Conservation (phyloP, 2,888 invertebrate species). For the Cantharis rufa region DNA sequence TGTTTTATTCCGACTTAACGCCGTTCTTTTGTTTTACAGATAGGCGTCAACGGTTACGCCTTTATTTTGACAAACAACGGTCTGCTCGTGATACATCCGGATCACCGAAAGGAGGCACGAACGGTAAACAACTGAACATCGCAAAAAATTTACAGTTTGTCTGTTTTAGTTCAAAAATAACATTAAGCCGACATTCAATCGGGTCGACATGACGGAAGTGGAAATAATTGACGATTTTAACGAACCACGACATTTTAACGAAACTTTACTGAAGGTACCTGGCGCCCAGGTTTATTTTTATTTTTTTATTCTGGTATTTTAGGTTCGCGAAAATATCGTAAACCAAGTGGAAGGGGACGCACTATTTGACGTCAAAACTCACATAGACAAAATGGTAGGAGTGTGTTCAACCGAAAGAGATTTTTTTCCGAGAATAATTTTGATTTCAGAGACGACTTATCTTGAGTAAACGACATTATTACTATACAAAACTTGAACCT, state of each 20-base stretch:
- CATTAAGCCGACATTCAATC: constrained; percentile 93
- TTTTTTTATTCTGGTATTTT: background rate
- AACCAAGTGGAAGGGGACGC: constrained; percentile 60
- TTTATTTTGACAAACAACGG: constrained; percentile 96
- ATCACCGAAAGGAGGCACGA: constrained; percentile 85
- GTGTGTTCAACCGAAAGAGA: background rate
- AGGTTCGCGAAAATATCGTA: constrained; percentile 56
- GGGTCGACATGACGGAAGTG: constrained; percentile 94
- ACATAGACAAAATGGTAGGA: constrained; percentile 84
- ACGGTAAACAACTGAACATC: background rate
- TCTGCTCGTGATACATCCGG: constrained; percentile 91
- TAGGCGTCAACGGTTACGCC: constrained; percentile 92
- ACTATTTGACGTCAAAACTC: constrained; percentile 77
- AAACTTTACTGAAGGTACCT: constrained; percentile 47
- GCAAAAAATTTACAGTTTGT: background rate
- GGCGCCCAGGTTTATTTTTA: background rate
- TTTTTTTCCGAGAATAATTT: background rate
- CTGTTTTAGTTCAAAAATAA: constrained; percentile 75
- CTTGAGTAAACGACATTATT: constrained; percentile 77
- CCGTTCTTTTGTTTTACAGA: constrained; percentile 59
- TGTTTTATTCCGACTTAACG: background rate
- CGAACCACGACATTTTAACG: constrained; percentile 77
- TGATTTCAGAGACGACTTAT: constrained; percentile 78
- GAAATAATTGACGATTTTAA: constrained; percentile 77
- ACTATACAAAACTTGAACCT: constrained; percentile 79